A percentile compares a stretch with the other conserved stretches of the same genome.
These are phyloP conservation scores for Cryptotermes secundus DNA, from an alignment of 1,140 invertebrate genomes.

Conservation along the genomic window DNA sequence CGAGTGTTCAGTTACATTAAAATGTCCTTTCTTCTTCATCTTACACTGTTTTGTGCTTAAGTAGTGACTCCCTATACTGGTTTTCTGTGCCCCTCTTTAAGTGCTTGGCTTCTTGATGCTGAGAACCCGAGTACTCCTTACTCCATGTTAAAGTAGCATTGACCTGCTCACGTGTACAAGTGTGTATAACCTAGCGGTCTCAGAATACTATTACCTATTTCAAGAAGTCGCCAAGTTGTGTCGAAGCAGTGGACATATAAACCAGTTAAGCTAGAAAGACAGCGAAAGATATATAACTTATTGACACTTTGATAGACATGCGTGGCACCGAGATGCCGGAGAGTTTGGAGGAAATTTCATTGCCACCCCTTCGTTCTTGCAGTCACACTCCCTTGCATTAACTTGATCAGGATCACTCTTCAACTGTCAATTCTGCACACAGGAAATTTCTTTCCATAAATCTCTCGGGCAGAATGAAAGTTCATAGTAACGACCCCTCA, in stretches of 20 bases:
- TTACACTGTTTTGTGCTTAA: no score
- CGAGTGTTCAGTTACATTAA: no score
- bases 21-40: no score
- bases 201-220: no score
- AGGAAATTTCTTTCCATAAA: not conserved
- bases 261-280: not conserved
- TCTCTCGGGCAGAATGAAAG: not conserved
- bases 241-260: not conserved
- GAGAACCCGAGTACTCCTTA: no score
- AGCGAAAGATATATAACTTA: not conserved
- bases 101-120: no score
- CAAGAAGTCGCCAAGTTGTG: no score
- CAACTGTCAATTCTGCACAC: not conserved
- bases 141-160: no score
- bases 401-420: not conserved
- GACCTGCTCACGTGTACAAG: no score
- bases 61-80: no score
- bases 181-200: no score
- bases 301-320: not conserved
- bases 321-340: not conserved
- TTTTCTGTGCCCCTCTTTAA: no score
- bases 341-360: slow-evolving; percentile 6
- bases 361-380: not conserved
- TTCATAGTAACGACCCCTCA: not conserved
- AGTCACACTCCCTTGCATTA: not conserved